A percentile compares a stretch with the other conserved stretches of the same genome.
phyloP scores from a whole-genome alignment of 2,797 vertebrate genomes.

The Sebastes melanostomus region DNA sequence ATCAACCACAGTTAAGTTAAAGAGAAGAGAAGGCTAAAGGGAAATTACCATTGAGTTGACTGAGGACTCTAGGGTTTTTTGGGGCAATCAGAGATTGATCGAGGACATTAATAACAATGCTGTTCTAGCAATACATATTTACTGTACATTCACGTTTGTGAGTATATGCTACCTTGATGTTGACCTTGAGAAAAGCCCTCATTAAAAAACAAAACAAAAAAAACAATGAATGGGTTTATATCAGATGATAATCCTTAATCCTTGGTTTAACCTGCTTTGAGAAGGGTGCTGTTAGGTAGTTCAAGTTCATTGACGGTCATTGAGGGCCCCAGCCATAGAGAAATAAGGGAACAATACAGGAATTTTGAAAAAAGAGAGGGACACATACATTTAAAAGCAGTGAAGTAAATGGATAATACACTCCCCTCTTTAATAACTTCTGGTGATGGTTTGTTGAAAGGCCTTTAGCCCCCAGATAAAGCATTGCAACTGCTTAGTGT shows the following conservation, averaged over 20 bases:
- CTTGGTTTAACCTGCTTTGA: neutral
- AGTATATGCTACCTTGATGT: neutral
- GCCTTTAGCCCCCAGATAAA: conserved; percentile 37
- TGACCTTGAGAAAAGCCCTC: neutral
- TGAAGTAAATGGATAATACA: neutral
- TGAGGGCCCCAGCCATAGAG: neutral
- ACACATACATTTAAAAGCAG: neutral
- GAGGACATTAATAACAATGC: neutral
- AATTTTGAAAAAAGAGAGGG: neutral
- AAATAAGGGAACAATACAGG: neutral
- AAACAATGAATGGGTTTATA: neutral
- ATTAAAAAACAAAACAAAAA: neutral
- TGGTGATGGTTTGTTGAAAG: conserved; percentile 19
- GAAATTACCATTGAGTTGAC: neutral
- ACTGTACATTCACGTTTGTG: neutral
- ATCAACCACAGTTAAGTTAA: neutral
- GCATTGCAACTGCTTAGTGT: neutral
- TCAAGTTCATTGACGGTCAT: neutral
- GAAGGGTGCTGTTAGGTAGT: neutral
- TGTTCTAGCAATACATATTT: neutral
- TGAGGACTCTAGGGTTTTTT: neutral
- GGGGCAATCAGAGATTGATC: neutral
- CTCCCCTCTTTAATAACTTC: neutral
- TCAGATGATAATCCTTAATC: neutral
- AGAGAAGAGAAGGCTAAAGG: neutral